A percentile compares a stretch with the other conserved stretches of the same genome.
Evolutionary conservation across 2,797 vertebrate species (phyloP).

Genomic region (Bradypodion pumilum): DNA sequence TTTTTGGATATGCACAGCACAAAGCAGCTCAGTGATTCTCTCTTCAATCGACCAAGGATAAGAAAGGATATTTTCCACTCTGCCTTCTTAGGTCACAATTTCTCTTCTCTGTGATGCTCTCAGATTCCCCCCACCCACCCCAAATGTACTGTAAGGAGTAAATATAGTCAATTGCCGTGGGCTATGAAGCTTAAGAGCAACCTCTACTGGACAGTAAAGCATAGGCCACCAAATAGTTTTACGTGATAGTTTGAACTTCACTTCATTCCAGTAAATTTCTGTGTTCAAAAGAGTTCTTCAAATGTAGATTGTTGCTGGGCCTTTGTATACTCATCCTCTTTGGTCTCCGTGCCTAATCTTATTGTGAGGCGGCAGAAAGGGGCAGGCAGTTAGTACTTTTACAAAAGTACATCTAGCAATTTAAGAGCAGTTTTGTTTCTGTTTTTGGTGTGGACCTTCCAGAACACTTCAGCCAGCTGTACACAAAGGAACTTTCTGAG

Average conservation of each 20-base stretch:
- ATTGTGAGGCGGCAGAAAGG: no score
- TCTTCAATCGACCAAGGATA: not conserved
- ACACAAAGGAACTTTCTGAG: no score
- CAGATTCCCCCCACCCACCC: no score
- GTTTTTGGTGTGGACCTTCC: no score
- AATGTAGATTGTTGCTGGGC: not conserved
- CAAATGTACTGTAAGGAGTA: not conserved
- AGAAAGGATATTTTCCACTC: not conserved
- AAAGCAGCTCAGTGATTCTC: not conserved
- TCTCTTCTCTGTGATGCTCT: not conserved
- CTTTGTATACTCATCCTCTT: no score
- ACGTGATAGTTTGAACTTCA: not conserved
- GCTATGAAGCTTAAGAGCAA: constrained; percentile 30
- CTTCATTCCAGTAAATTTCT: not conserved
- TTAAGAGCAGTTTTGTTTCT: no score
- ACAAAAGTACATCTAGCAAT: no score
- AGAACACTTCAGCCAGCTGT: no score
- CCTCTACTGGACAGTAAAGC: constrained; percentile 47
- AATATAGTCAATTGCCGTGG: not conserved
- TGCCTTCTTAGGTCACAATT: not conserved
- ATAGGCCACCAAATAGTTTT: no score
- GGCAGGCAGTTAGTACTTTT: no score
- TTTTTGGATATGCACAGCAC: not conserved
- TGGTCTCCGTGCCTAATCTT: no score
- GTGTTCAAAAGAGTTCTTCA: not conserved